Evolutionary conservation across 2,888 invertebrate genomes (phyloP).

Genomic region (Esperia sulphurella): DNA sequence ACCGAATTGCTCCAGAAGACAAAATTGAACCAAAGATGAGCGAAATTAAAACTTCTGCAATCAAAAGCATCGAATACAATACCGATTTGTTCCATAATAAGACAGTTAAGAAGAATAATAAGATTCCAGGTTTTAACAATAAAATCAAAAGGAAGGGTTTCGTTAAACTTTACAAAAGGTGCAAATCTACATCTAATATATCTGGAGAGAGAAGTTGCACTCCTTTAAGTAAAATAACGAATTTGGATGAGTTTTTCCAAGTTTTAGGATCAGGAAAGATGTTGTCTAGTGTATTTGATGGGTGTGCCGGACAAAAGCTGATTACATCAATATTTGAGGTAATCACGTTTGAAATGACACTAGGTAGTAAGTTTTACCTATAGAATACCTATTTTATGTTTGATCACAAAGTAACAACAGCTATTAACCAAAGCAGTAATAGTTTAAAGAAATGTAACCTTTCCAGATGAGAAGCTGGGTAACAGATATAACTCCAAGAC

Average conservation of each 20-base stretch:
- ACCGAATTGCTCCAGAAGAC: neutral
- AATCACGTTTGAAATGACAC: too few relatives aligned
- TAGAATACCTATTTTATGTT: too few relatives aligned
- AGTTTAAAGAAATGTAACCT: neutral
- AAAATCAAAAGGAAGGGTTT: conserved; percentile 32
- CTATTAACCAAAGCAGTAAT: too few relatives aligned
- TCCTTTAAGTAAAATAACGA: conserved; percentile 43
- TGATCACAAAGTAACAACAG: too few relatives aligned
- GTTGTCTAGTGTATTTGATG: conserved; percentile 47
- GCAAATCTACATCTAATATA: conserved; percentile 48
- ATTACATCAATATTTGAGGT: conserved; percentile 34
- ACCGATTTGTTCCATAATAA: neutral
- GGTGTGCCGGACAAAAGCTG: conserved; percentile 39
- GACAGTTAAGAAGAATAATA: neutral
- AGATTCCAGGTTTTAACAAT: neutral
- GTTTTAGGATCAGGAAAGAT: conserved; percentile 45
- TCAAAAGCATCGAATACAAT: neutral
- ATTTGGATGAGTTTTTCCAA: conserved; percentile 59
- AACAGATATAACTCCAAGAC: conserved; percentile 49
- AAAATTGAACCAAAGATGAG: neutral
- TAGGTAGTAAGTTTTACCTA: too few relatives aligned
- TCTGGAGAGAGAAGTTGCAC: conserved; percentile 21
- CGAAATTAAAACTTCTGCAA: neutral
- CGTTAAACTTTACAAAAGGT: conserved; percentile 48
- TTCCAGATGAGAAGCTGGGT: conserved; percentile 63